Conservation (phyloP, 2,797 vertebrate species). For the Clarias pachynema region DNA sequence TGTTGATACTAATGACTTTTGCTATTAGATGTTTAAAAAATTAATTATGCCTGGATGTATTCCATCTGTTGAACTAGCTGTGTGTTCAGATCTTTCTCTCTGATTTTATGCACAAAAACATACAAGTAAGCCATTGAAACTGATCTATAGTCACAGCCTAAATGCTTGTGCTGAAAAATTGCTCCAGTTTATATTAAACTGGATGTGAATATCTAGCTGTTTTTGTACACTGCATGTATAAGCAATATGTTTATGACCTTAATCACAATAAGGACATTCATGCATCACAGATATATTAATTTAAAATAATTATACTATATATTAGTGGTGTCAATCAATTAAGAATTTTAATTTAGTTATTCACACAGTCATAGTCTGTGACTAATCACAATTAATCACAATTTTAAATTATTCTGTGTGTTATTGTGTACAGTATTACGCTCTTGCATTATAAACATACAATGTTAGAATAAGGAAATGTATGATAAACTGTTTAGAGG, state of each 20-base stretch:
- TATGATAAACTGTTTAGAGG: too few species aligned
- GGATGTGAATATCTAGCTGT: background rate
- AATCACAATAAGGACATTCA: background rate
- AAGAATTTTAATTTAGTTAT: too few species aligned
- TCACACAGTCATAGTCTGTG: too few species aligned
- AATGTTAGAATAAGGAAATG: too few species aligned
- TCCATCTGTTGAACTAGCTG: too few species aligned
- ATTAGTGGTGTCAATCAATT: too few species aligned
- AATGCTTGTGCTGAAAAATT: background rate
- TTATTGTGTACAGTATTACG: too few species aligned
- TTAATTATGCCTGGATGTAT: background rate
- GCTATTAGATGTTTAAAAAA: background rate
- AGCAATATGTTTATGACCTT: background rate
- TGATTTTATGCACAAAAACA: background rate
- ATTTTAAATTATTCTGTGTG: too few species aligned
- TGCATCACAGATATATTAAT: background rate
- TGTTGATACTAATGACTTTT: background rate
- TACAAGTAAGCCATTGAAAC: background rate
- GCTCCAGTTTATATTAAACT: background rate
- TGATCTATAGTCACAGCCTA: background rate
- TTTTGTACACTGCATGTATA: background rate
- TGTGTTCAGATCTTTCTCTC: background rate
- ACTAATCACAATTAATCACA: too few species aligned
- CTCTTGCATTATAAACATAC: too few species aligned
- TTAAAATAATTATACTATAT: background rate